Conservation (phyloP, 2,113 vertebrate species). For the Eulemur macaco region DNA sequence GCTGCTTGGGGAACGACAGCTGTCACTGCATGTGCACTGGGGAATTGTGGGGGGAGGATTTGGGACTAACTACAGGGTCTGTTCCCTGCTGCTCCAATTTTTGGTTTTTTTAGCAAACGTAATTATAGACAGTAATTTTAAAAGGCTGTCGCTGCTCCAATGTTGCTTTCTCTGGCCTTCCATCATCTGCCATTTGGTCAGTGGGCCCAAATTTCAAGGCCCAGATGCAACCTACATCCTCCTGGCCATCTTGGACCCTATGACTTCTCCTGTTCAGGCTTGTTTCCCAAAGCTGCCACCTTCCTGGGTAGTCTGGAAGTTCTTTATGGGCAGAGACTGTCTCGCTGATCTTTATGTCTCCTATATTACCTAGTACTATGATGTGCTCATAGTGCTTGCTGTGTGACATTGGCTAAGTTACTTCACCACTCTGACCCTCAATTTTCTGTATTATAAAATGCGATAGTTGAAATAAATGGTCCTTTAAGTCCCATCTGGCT, state of each 20-base stretch:
- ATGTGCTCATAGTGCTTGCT: not conserved
- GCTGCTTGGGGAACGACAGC: not conserved
- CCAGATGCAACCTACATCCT: not conserved
- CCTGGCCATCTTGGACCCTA: too few relatives aligned
- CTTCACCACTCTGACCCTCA: not conserved
- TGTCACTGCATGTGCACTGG: not conserved
- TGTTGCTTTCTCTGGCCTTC: not conserved
- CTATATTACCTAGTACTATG: not conserved
- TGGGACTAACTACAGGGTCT: not conserved
- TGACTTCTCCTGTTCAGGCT: not conserved
- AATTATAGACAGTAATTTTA: not conserved
- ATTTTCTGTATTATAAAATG: not conserved
- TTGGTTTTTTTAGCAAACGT: not conserved
- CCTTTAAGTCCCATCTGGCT: not conserved
- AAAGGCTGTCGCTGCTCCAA: not conserved
- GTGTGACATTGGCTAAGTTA: not conserved
- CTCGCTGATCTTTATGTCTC: not conserved
- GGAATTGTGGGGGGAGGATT: not conserved
- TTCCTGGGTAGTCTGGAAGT: not conserved
- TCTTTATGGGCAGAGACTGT: not conserved
- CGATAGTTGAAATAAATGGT: not conserved
- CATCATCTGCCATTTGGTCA: not conserved
- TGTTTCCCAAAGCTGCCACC: not conserved
- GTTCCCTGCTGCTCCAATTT: not conserved
- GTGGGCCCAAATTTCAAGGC: not conserved